Evolutionary conservation across 2,888 invertebrate genomes (phyloP).

Genomic region (Leptopilina syphax): DNA sequence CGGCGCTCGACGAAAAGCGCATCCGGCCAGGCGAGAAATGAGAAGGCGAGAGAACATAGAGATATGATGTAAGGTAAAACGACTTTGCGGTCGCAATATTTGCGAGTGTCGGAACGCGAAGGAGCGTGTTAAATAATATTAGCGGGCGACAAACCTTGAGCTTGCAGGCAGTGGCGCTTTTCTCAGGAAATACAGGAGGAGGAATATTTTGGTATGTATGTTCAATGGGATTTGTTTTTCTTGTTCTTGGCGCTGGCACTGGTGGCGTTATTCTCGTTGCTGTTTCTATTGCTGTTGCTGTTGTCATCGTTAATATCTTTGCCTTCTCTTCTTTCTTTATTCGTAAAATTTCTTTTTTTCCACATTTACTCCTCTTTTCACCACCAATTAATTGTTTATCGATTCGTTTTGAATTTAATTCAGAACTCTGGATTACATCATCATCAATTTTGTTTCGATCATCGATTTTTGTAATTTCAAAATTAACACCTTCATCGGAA

Average conservation of each 20-base stretch:
- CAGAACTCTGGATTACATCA: too few relatives aligned
- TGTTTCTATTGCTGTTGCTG: neutral
- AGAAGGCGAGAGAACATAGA: conserved; percentile 38
- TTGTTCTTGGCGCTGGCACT: conserved; percentile 68
- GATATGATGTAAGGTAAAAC: conserved; percentile 23
- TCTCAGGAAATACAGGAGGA: conserved; percentile 76
- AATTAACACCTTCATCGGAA: neutral
- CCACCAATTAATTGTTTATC: conserved; percentile 1
- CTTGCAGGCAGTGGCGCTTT: conserved; percentile 59
- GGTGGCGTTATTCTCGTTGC: conserved; percentile 57
- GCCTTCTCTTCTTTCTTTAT: conserved; percentile 7
- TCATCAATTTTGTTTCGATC: too few relatives aligned
- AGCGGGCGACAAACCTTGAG: conserved; percentile 71
- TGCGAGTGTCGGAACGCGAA: conserved; percentile 53
- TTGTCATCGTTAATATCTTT: neutral
- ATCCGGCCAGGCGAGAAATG: conserved; percentile 42
- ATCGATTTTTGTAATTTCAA: neutral
- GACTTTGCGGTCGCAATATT: conserved; percentile 56
- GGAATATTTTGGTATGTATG: conserved; percentile 80
- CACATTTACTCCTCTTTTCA: conserved; percentile 22
- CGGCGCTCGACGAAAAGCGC: conserved; percentile 3
- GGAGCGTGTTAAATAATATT: conserved; percentile 56
- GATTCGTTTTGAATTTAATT: neutral
- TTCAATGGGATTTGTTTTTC: conserved; percentile 69
- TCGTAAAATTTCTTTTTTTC: neutral